Evolutionary conservation across 2,113 vertebrate genomes (phyloP).

Genomic region (Rhabdornis inornatus): DNA sequence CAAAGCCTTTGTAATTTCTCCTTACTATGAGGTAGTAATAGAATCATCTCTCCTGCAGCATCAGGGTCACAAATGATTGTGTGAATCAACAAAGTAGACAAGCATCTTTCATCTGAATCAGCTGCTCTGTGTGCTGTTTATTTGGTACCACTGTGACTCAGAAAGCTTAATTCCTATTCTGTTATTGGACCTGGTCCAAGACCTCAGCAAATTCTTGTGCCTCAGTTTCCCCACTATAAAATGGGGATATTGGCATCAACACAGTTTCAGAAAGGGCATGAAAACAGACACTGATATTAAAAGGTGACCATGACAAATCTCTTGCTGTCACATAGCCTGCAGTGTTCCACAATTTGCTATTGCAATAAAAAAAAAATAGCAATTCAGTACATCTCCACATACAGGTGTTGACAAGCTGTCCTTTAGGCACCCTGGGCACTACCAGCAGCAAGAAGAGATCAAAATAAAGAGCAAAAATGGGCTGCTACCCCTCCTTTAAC

Average conservation of each 20-base stretch:
- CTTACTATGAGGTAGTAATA: not conserved
- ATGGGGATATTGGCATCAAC: not conserved
- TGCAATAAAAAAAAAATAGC: not conserved
- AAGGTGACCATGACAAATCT: not conserved
- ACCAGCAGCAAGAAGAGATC: not conserved
- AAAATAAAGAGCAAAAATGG: not conserved
- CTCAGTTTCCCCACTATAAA: not conserved
- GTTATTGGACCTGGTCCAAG: not conserved
- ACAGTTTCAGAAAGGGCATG: not conserved
- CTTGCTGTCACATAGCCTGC: not conserved
- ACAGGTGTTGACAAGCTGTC: not conserved
- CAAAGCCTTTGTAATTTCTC: slow-evolving; percentile 14
- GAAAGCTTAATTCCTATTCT: not conserved
- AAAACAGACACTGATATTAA: not conserved
- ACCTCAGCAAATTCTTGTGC: not conserved
- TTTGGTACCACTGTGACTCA: not conserved
- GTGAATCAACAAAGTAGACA: slow-evolving; percentile 8
- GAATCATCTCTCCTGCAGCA: slow-evolving; percentile 16
- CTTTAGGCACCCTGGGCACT: not conserved
- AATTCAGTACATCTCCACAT: not conserved
- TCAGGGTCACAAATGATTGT: slow-evolving; percentile 18
- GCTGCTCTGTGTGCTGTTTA: not conserved
- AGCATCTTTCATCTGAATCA: slow-evolving; percentile 22
- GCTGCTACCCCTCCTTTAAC: not conserved
- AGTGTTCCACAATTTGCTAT: not conserved